These are phyloP conservation scores for Zapornia atra DNA, from an alignment of 2,113 vertebrate genomes.

Conservation along the genomic window DNA sequence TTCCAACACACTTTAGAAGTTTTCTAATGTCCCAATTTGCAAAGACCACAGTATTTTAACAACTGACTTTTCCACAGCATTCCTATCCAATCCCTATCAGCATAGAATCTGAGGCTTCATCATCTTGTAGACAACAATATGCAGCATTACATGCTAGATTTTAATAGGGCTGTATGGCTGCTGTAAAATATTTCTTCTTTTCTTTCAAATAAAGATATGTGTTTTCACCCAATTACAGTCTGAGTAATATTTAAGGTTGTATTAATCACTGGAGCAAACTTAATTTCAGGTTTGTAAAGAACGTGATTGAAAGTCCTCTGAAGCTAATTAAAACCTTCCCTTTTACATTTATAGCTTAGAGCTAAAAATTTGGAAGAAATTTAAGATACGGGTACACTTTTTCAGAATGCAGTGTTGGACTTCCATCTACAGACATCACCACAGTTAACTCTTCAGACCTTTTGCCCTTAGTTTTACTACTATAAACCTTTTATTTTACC, in stretches of 20 bases:
- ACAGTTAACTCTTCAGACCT: not conserved
- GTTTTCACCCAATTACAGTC: not conserved
- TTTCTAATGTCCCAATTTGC: not conserved
- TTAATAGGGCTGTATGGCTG: not conserved
- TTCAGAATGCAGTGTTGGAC: not conserved
- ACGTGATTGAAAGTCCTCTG: not conserved
- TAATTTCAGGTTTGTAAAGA: slow-evolving; percentile 6
- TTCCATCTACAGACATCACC: not conserved
- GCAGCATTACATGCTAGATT: not conserved
- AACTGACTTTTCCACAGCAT: not conserved
- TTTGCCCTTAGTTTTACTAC: not conserved
- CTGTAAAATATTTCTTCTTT: not conserved
- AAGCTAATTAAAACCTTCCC: slow-evolving; percentile 1
- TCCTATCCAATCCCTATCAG: not conserved
- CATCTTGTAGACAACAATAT: not conserved
- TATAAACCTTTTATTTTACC: not conserved
- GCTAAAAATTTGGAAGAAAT: not conserved
- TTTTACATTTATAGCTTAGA: not conserved
- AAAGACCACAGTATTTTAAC: not conserved
- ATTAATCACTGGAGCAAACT: not conserved
- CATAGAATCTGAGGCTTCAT: not conserved
- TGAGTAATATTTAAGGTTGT: not conserved
- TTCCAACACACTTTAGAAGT: not conserved
- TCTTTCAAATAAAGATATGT: not conserved
- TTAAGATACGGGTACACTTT: not conserved